These are phyloP conservation scores for Columba janthina DNA, from an alignment of 2,113 vertebrate genomes.

Conservation along the genomic window DNA sequence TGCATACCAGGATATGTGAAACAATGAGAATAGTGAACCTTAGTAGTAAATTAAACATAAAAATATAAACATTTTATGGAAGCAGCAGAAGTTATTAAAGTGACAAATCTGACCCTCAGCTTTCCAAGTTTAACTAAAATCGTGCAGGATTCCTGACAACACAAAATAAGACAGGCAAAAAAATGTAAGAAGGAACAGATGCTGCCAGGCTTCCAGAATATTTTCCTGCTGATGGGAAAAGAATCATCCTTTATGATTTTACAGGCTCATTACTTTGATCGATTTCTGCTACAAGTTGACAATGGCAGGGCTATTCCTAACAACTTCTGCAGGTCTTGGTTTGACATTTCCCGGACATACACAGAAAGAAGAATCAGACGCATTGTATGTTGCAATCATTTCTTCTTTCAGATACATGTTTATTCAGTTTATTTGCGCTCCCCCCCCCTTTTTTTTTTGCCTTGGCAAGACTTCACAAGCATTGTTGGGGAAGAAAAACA, in stretches of 20 bases:
- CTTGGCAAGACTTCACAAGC: not conserved
- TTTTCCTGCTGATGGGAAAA: not conserved
- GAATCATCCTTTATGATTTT: not conserved
- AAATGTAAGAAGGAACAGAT: not conserved
- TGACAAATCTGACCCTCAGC: not conserved
- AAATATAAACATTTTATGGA: constrained; percentile 4
- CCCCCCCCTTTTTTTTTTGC: too few species aligned
- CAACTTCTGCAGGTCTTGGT: not conserved
- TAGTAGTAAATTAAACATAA: not conserved
- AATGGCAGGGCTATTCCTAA: not conserved
- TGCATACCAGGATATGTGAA: not conserved
- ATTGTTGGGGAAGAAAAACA: not conserved
- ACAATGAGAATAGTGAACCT: not conserved
- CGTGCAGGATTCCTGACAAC: not conserved
- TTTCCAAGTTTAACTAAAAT: constrained; percentile 1
- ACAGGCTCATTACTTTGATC: not conserved
- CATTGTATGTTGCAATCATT: not conserved
- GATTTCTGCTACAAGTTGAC: not conserved
- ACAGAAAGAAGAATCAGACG: not conserved
- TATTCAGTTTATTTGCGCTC: not conserved
- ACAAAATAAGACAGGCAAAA: not conserved
- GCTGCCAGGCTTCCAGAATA: not conserved
- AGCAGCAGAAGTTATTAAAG: not conserved
- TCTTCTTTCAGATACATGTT: not conserved
- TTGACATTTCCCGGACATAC: not conserved